Evolutionary conservation across 1,140 invertebrate genomes (phyloP).

Genomic region (Drosophila tsacasi): DNA sequence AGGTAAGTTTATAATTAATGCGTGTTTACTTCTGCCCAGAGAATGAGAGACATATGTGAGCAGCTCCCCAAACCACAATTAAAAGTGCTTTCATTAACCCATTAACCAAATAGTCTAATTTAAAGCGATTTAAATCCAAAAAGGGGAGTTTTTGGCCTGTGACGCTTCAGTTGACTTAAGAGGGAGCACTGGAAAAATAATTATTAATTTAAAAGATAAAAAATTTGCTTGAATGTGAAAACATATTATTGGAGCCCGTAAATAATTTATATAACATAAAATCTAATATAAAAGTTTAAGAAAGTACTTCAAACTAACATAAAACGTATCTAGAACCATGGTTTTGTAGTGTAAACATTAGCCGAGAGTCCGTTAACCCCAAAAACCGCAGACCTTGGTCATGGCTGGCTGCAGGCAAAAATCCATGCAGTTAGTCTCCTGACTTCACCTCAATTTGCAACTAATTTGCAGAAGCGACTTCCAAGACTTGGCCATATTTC

Average conservation of each 20-base stretch:
- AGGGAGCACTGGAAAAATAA: background rate
- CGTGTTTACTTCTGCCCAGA: background rate
- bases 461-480: conserved; percentile 8
- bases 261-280: background rate
- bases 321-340: background rate
- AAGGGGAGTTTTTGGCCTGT: background rate
- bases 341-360: background rate
- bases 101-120: conserved; percentile 15
- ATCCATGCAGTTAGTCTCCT: background rate
- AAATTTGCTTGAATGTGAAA: too few relatives aligned
- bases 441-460: conserved; percentile 5
- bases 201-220: background rate
- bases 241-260: background rate
- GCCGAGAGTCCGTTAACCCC: conserved; percentile 37
- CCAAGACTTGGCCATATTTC: background rate
- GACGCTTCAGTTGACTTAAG: background rate
- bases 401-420: conserved; percentile 23
- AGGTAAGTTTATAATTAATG: conserved; percentile 1
- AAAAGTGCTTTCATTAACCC: background rate
- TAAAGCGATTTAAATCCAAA: background rate
- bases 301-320: too few relatives aligned
- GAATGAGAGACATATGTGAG: background rate
- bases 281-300: background rate
- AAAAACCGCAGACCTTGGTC: conserved; percentile 50
- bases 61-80: conserved; percentile 9